These are phyloP conservation scores for Lamprotornis superbus DNA, from an alignment of 2,113 vertebrate genomes.

Conservation along the genomic window DNA sequence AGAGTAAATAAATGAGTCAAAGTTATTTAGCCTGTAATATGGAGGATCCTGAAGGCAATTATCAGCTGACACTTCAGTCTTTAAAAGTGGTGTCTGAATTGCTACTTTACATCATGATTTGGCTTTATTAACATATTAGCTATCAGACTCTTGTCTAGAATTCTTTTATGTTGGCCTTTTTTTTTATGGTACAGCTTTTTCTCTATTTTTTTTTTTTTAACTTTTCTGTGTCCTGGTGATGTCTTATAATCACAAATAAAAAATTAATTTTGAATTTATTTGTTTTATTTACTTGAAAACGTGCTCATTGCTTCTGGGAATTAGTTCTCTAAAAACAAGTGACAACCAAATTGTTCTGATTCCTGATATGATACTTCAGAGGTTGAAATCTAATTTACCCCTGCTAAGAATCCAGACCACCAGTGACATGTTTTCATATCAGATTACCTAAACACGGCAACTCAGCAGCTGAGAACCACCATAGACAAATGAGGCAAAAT, in stretches of 20 bases:
- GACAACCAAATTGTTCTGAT: neutral
- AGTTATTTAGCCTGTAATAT: neutral
- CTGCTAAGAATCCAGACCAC: neutral
- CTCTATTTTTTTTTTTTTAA: too few species aligned
- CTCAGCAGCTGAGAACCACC: neutral
- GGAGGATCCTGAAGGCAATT: neutral
- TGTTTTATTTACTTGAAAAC: neutral
- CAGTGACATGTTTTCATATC: neutral
- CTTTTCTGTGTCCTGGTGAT: accelerated
- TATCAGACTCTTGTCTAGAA: neutral
- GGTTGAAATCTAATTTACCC: neutral
- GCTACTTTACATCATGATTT: neutral
- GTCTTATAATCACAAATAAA: neutral
- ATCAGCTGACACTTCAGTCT: neutral
- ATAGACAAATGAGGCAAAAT: neutral
- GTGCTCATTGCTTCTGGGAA: neutral
- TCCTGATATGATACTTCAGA: neutral
- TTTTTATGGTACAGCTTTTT: neutral
- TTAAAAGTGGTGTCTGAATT: neutral
- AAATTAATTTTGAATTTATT: neutral
- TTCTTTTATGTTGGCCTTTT: neutral
- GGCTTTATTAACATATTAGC: neutral
- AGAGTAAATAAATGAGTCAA: neutral
- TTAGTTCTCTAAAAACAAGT: neutral
- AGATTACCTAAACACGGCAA: neutral